These are phyloP conservation scores for Campylorhamphus procurvoides DNA, from an alignment of 2,113 vertebrate species.

Conservation along the genomic window DNA sequence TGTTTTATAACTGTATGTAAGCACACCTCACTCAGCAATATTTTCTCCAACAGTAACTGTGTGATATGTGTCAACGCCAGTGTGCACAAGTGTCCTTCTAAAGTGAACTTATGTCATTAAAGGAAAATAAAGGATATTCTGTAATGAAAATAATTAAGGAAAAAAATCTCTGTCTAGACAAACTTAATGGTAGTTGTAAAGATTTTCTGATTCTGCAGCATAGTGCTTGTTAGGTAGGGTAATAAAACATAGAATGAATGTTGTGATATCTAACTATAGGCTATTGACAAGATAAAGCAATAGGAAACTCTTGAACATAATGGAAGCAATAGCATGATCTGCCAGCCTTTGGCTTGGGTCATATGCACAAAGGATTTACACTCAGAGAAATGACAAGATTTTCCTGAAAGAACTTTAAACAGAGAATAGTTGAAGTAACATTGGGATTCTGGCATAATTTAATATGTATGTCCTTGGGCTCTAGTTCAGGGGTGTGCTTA, in stretches of 20 bases:
- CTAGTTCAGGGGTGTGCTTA: neutral
- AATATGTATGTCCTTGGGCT: neutral
- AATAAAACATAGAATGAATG: neutral
- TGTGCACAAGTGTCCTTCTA: neutral
- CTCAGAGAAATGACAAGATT: neutral
- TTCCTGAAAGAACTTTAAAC: neutral
- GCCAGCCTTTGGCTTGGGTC: neutral
- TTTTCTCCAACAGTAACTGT: neutral
- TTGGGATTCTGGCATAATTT: neutral
- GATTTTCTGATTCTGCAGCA: neutral
- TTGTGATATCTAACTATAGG: neutral
- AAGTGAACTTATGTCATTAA: neutral
- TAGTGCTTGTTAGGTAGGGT: neutral
- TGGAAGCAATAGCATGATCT: neutral
- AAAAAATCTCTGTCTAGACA: neutral
- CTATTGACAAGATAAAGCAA: neutral
- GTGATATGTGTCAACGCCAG: neutral
- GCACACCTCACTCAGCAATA: neutral
- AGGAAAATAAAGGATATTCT: neutral
- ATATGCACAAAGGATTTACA: neutral
- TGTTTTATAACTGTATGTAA: neutral
- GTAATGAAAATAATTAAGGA: neutral
- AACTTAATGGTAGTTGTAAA: slow-evolving; percentile 8
- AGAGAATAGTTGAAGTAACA: neutral
- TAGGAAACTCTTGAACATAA: neutral